Evolutionary conservation across 2,113 vertebrate species (phyloP), one percentile per base, ranked within the genome.

Genomic region (Bufo gargarizans): DNA sequence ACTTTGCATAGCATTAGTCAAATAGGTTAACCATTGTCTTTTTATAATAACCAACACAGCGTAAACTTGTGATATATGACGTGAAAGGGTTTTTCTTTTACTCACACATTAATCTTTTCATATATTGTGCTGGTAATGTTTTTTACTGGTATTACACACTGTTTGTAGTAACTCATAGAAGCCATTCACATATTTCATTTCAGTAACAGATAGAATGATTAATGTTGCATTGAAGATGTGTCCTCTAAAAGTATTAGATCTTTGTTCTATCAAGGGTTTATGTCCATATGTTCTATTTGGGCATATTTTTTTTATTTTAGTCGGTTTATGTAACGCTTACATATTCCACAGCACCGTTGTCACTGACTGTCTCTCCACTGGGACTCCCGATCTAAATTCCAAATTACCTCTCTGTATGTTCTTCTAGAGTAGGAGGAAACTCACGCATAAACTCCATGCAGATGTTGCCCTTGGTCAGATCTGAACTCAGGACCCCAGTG

Each of bases 1-100:
- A 33, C 67, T 72, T 86, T 77, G 71, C 72, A 8, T 79, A 58
- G 72, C 33, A 56, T 53, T 59, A 88, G 69, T 67, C 89, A 89
- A 89, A 67, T 45, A 67, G 84, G 74, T 88, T 14, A 78, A 59
- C 55, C 78, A 81, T 81, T 43, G 56, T 69, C 45, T 22, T 84
- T 84, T 84, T 22, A 53, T 9, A 63, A n/a, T 1, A n/a, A 50
- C 67, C 14, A 6, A 6, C 6, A 50, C 47, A 69, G 47, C 63
- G 45, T 69, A 71, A 84, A 71, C 49, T 56, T 71, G 47, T 20
- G 43, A 4, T 84, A 56, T 49, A 17, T n/a, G 47, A 9, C 13
- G 20, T 33, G 12, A 84, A 16, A 50, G 63, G 20, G 43, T 22
- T 84, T 50, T 19, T 4, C 4, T 83, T 16, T 67, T 53, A 63